phyloP scores from a whole-genome alignment of 2,797 vertebrate species.

The Stomatorhinus walkeri region DNA sequence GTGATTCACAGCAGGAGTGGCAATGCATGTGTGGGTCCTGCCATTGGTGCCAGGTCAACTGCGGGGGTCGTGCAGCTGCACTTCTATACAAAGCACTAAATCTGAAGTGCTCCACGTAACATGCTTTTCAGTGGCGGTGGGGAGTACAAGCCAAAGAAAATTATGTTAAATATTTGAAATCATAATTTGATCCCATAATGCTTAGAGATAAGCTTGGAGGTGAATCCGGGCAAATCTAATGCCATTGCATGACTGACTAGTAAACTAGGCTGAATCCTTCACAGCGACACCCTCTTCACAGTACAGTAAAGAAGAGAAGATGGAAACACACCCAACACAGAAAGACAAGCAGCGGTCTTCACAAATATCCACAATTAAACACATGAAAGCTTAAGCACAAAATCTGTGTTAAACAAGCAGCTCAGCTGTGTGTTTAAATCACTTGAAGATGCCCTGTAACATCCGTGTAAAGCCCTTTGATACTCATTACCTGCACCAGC shows the following conservation, averaged over 20 bases:
- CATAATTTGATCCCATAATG: background rate
- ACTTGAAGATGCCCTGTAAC: background rate
- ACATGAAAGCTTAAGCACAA: background rate
- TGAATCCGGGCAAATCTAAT: background rate
- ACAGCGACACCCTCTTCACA: background rate
- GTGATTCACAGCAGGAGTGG: background rate
- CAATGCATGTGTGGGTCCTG: background rate
- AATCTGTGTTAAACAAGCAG: background rate
- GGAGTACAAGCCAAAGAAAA: background rate
- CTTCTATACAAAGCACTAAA: background rate
- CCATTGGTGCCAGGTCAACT: background rate
- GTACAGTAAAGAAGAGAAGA: background rate
- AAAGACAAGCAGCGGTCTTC: background rate
- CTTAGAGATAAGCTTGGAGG: background rate
- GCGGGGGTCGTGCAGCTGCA: background rate
- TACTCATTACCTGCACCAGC: background rate
- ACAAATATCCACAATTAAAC: background rate
- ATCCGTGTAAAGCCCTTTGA: background rate
- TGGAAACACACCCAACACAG: background rate
- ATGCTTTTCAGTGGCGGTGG: background rate
- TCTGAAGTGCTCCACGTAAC: background rate
- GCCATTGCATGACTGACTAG: background rate
- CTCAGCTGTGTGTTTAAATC: background rate
- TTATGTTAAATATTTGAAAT: background rate
- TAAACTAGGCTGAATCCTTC: background rate